Evolutionary conservation across 37 sponge, comb jelly and placozoan genomes (phyloP).

Genomic region (Spongilla lacustris): DNA sequence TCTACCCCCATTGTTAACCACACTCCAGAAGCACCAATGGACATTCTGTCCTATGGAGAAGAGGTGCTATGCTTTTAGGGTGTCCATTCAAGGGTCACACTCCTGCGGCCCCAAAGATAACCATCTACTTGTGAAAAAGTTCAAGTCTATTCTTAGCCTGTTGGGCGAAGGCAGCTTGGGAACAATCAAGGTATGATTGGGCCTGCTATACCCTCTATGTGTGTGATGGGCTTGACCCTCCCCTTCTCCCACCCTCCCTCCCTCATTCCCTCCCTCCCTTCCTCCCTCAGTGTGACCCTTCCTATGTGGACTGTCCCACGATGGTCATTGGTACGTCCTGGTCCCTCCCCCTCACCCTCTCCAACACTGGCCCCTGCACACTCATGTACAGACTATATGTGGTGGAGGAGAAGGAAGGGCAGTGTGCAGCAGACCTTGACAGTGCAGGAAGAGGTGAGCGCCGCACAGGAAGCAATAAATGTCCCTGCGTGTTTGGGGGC

Average conservation of each 20-base stretch:
- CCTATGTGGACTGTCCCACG: constrained; percentile 63
- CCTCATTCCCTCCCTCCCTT: not conserved
- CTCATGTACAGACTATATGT: constrained; percentile 51
- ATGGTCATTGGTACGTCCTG: constrained; percentile 68
- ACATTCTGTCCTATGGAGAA: constrained; percentile 50
- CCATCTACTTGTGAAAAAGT: not conserved
- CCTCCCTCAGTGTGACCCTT: constrained; percentile 43
- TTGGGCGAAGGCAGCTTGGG: constrained; percentile 35
- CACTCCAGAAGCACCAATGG: constrained; percentile 56
- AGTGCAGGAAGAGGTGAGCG: too few species aligned
- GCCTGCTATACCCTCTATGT: too few species aligned
- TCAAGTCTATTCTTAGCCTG: constrained; percentile 23
- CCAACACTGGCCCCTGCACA: constrained; percentile 66
- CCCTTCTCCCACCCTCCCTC: not conserved
- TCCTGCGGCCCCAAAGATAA: not conserved
- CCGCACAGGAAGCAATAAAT: too few species aligned
- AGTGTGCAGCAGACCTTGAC: too few species aligned
- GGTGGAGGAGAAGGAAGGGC: not conserved
- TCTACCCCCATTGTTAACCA: too few species aligned
- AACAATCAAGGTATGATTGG: constrained; percentile 48
- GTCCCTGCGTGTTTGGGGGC: too few species aligned
- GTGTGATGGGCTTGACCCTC: not conserved
- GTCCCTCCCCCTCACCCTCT: constrained; percentile 51
- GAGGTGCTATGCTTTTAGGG: constrained; percentile 16
- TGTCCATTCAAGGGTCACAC: not conserved